Evolutionary conservation across 2,797 vertebrate genomes (phyloP).

Genomic region (Pelochelys cantorii): DNA sequence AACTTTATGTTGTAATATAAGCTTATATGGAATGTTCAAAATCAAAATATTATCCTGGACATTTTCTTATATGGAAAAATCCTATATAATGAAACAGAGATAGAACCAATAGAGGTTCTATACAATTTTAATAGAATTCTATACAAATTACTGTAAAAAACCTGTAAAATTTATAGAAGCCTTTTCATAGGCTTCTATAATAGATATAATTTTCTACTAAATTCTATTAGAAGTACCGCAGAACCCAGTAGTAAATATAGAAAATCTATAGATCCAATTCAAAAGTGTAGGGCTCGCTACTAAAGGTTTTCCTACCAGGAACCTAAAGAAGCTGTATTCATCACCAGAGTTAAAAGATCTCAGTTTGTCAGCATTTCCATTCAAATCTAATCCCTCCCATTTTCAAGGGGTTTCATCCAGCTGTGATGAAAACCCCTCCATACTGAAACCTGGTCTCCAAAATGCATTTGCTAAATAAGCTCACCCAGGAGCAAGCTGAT

Average conservation of each 20-base stretch:
- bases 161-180: no score
- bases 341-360: neutral
- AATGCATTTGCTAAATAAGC: constrained; percentile 22
- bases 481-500: neutral
- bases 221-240: no score
- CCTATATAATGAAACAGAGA: no score
- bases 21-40: neutral
- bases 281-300: no score
- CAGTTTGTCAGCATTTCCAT: constrained; percentile 15
- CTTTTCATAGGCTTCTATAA: no score
- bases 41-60: neutral
- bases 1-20: neutral
- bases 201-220: no score
- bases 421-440: constrained; percentile 19
- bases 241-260: no score
- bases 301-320: no score
- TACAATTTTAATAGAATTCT: no score
- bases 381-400: constrained; percentile 7
- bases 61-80: neutral
- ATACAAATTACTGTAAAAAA: no score
- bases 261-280: no score
- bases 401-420: constrained; percentile 27
- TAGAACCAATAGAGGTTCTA: no score
- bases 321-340: neutral
- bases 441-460: neutral